Evolutionary conservation across 2,113 vertebrate species (phyloP).

Genomic region (Pteropus alecto): DNA sequence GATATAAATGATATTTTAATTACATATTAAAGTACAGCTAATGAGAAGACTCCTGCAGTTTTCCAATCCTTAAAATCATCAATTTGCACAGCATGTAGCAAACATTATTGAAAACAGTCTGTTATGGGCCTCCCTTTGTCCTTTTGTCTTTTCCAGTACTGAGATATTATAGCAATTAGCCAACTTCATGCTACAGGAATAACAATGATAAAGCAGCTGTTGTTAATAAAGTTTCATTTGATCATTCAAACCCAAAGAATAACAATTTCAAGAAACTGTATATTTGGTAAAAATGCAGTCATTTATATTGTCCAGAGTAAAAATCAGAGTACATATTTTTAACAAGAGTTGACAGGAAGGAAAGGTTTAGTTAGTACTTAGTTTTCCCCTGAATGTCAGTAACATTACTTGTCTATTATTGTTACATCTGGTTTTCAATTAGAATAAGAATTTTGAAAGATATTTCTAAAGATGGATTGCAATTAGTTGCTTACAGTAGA

Average conservation of each 20-base stretch:
- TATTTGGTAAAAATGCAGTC: neutral
- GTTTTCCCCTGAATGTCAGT: neutral
- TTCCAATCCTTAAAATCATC: constrained; percentile 56
- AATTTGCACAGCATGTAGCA: constrained; percentile 54
- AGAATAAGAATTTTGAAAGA: neutral
- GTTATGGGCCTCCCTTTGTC: neutral
- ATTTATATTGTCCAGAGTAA: neutral
- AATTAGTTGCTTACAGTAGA: neutral
- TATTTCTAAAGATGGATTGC: neutral
- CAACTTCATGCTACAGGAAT: neutral
- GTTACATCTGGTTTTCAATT: neutral
- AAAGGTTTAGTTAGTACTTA: neutral
- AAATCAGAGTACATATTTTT: neutral
- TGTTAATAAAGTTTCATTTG: neutral
- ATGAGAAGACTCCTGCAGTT: constrained; percentile 32
- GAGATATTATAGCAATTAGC: constrained; percentile 42
- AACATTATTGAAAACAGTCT: constrained; percentile 25
- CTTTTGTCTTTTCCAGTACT: neutral
- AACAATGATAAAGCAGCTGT: neutral
- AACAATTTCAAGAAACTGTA: neutral
- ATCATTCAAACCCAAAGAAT: neutral
- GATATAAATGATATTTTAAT: constrained; percentile 56
- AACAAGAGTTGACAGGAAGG: neutral
- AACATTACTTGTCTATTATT: neutral
- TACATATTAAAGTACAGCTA: constrained; percentile 46